Conservation (phyloP, 2,113 vertebrate genomes). For the Phalacrocorax brasilianus region DNA sequence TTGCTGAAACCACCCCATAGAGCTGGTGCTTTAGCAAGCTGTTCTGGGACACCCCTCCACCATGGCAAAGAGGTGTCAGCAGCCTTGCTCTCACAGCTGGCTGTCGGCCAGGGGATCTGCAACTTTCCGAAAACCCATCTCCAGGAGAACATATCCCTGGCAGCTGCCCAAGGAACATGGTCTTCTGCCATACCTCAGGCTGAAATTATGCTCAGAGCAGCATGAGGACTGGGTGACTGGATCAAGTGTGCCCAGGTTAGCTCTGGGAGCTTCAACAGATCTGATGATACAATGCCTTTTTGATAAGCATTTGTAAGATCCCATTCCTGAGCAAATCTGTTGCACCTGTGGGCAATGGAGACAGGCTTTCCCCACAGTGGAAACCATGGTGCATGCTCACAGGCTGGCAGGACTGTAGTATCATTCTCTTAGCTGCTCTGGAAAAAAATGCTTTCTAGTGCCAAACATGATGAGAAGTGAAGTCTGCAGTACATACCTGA, state of each 20-base stretch:
- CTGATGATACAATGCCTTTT: rapidly evolving
- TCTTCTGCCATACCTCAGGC: background rate
- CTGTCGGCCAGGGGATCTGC: background rate
- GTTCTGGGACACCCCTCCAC: background rate
- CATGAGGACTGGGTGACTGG: rapidly evolving
- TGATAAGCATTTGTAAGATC: background rate
- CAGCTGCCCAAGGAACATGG: background rate
- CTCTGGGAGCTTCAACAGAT: background rate
- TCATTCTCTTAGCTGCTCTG: background rate
- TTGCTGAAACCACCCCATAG: background rate
- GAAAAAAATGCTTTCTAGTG: background rate
- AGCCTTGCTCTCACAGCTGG: background rate
- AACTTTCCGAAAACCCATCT: rapidly evolving
- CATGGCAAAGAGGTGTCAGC: background rate
- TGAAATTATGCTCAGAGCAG: background rate
- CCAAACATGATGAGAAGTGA: background rate
- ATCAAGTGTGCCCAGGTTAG: background rate
- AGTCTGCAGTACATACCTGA: background rate
- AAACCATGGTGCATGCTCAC: rapidly evolving
- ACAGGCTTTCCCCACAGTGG: rapidly evolving
- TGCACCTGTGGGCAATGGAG: background rate
- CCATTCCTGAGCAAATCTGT: background rate
- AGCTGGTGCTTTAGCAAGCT: background rate
- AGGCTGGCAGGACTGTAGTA: background rate
- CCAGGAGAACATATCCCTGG: background rate